These are phyloP conservation scores for Pelecanus crispus DNA, from an alignment of 2,113 vertebrate genomes.

Conservation along the genomic window DNA sequence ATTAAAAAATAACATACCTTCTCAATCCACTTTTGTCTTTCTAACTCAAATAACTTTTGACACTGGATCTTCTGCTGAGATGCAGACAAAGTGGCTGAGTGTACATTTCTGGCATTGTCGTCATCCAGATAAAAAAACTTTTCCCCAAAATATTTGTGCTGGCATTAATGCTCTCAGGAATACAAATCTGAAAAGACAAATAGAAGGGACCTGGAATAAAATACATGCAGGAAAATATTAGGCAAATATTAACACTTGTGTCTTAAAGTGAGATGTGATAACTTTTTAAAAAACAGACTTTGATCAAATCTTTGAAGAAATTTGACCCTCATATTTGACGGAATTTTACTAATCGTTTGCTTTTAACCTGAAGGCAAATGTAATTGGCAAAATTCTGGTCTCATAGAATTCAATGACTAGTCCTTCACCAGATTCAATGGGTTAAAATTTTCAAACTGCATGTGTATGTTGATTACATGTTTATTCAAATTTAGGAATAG, in stretches of 20 bases:
- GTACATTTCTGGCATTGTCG: not conserved
- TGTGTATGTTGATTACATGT: not conserved
- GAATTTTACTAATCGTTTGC: not conserved
- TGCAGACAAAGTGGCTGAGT: not conserved
- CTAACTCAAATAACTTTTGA: not conserved
- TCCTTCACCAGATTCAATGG: not conserved
- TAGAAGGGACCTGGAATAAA: not conserved
- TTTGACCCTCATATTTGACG: not conserved
- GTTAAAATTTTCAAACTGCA: not conserved
- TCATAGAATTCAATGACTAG: not conserved
- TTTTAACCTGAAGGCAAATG: not conserved
- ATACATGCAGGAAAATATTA: not conserved
- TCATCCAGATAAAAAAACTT: not conserved
- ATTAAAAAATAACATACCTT: not conserved
- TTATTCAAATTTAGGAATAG: not conserved
- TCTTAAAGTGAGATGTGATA: not conserved
- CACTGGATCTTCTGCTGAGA: not conserved
- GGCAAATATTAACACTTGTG: not conserved
- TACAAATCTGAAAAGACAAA: not conserved
- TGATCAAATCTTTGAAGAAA: not conserved
- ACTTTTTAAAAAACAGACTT: not conserved
- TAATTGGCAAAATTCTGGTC: not conserved
- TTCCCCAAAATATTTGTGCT: not conserved
- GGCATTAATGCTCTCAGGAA: not conserved
- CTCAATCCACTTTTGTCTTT: not conserved